A percentile compares a stretch with the other conserved stretches of the same genome.
Conservation (phyloP, 2,797 vertebrate genomes). For the Peromyscus aztecus region DNA sequence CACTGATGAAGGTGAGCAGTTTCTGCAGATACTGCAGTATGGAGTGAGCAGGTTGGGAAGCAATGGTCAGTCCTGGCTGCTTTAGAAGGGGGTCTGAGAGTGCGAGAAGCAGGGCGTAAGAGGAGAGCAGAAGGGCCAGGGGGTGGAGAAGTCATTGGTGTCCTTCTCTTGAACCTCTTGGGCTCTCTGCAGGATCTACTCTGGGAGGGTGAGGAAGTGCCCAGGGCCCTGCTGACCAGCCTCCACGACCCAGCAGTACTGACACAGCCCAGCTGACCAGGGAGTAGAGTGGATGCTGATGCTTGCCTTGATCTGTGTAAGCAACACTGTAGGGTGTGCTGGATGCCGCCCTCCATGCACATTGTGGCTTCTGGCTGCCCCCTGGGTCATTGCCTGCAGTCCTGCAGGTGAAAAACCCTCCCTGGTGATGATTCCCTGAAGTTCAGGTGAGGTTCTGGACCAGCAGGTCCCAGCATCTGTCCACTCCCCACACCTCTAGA, state of each 20-base stretch:
- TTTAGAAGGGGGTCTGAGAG: too few species aligned
- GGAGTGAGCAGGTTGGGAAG: neutral
- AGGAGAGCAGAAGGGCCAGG: too few species aligned
- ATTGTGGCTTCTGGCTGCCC: conserved; percentile 95
- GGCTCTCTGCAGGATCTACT: conserved; percentile 94
- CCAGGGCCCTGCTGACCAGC: conserved; percentile 86
- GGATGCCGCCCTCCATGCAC: conserved; percentile 97
- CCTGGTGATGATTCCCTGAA: neutral
- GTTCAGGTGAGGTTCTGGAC: neutral
- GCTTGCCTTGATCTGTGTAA: conserved; percentile 94
- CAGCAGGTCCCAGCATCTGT: neutral
- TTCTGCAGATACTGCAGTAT: neutral
- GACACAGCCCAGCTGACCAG: conserved; percentile 95
- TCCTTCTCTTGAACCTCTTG: conserved; percentile 89
- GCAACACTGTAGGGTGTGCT: conserved; percentile 95
- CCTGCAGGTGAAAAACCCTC: neutral
- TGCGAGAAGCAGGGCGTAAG: neutral
- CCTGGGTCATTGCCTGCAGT: conserved; percentile 90
- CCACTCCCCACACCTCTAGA: neutral
- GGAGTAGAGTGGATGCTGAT: conserved; percentile 86
- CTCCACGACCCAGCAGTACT: conserved; percentile 97
- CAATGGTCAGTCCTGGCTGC: neutral
- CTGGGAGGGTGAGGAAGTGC: conserved; percentile 90
- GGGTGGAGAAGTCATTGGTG: too few species aligned
- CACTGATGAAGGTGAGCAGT: neutral